These are phyloP conservation scores for Tinamus guttatus DNA, from an alignment of 2,113 vertebrate species.

Conservation along the genomic window DNA sequence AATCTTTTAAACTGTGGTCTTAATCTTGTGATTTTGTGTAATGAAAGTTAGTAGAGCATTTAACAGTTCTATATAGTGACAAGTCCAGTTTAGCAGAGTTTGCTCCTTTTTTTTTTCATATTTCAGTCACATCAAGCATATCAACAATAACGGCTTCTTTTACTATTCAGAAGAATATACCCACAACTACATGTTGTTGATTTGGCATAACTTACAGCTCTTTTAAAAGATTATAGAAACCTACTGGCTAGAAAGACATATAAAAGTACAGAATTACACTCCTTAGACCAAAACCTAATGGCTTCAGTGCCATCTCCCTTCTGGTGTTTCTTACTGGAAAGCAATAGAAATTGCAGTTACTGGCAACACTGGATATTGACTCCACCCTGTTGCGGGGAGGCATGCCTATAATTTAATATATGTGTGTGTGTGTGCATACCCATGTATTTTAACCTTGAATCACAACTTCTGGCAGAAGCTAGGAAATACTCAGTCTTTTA, in stretches of 20 bases:
- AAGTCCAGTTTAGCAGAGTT: background rate
- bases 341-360: background rate
- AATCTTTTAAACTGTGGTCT: background rate
- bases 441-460: background rate
- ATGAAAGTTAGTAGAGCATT: background rate
- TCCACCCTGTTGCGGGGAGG: background rate
- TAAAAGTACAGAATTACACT: background rate
- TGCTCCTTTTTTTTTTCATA: background rate
- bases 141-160: background rate
- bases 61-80: background rate
- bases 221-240: background rate
- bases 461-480: background rate
- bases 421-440: fast-evolving
- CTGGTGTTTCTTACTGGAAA: background rate
- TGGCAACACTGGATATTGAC: background rate
- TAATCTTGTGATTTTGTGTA: background rate
- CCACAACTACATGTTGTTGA: background rate
- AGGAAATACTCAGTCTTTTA: background rate
- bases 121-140: background rate
- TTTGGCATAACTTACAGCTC: background rate
- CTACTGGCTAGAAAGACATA: background rate
- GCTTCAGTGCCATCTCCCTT: background rate
- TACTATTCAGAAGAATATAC: background rate
- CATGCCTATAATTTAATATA: too few relatives aligned
- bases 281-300: background rate